Evolutionary conservation across 2,888 invertebrate genomes (phyloP), one percentile per base, ranked within the genome.

Genomic region (Harmothoe impar): DNA sequence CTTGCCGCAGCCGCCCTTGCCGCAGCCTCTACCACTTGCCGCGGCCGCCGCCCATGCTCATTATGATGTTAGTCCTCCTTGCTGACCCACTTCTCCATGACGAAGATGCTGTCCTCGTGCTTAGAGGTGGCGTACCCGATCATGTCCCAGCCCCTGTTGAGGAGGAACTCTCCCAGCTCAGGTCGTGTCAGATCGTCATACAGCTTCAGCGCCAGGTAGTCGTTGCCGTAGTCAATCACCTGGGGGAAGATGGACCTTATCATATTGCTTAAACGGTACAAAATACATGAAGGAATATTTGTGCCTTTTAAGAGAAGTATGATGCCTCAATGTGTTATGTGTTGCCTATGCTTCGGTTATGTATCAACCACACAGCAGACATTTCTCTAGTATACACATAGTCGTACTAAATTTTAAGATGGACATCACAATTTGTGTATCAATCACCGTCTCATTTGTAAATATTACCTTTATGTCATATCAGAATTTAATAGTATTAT

Each of bases 141-240:
- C 91, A 92, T 90, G 17, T 89, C 81, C 92, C 92, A 92, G 33
- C 91, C 92, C 20, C 89, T 52, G 15, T 54, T 54, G 3, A 92
- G 89, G 78, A 92, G 81, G 78, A 92, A 90, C 43, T 92, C 92
- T 1, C 92, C 89, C n/a, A 92, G 31, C 68, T 92, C 92, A 23
- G 92, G 92, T 25, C 92, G 78, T 0, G 90, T 92, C 51, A 92
- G 84, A 88, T 92, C 92, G 25, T 92, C 91, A 56, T 68, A 84
- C 85, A 92, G 89, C 25, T 52, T 89, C 43, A 92, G 29, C 15
- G 89, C 89, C 43, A 92, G 17, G 90, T 91, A 92, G 35, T 91
- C 88, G 35, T 88, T 52, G 78, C 91, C 91, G 54, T 91, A 91
- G 72, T 91, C 86, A 29, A 81, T 51, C 78, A 91, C 89, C 31